phyloP scores from a whole-genome alignment of 2,888 invertebrate genomes.

The Palloptera scutellata region DNA sequence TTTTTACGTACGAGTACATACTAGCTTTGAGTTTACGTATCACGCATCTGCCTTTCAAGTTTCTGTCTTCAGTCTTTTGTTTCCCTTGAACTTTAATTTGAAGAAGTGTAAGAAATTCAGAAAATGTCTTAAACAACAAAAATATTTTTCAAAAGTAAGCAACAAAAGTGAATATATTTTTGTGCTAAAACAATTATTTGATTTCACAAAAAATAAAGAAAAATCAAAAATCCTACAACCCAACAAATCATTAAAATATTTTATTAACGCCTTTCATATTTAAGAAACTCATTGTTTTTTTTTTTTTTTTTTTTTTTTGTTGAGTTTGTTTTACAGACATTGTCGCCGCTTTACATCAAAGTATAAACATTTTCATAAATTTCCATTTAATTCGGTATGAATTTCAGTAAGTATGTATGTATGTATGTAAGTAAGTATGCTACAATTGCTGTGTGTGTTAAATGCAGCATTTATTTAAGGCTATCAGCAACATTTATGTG shows the following conservation, averaged over 20 bases:
- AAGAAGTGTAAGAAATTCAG: background rate
- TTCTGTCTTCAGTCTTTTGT: conserved; percentile 13
- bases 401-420: too few species aligned
- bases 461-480: conserved; percentile 12
- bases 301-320: background rate
- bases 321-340: background rate
- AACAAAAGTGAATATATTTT: conserved; percentile 2
- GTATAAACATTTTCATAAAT: conserved; percentile 1
- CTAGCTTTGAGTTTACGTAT: too few species aligned
- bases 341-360: conserved; percentile 11
- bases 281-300: conserved; percentile 12
- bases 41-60: background rate
- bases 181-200: too few species aligned
- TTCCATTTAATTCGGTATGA: conserved; percentile 28
- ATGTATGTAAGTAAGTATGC: too few species aligned
- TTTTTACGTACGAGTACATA: too few species aligned
- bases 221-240: background rate
- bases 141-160: background rate
- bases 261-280: conserved; percentile 30
- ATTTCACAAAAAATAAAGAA: background rate
- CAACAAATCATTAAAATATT: conserved; percentile 29
- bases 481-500: conserved; percentile 24
- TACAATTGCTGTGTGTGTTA: too few species aligned
- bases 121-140: background rate
- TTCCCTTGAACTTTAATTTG: background rate